These are phyloP conservation scores for Dendrolimus pini DNA, from an alignment of 2,888 invertebrate genomes.

Conservation along the genomic window DNA sequence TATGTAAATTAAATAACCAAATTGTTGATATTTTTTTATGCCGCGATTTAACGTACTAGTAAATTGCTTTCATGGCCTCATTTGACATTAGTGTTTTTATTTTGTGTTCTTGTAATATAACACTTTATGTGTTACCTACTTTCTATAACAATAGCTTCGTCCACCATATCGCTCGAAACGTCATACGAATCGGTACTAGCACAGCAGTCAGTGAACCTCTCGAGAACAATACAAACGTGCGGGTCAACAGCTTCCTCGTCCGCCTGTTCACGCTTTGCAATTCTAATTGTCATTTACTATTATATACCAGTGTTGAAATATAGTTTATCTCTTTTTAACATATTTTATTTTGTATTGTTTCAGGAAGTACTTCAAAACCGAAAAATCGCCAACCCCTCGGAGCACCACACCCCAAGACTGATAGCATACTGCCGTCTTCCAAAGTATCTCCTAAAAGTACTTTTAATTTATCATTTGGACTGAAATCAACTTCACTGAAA, in stretches of 20 bases:
- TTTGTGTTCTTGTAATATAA: constrained; percentile 17
- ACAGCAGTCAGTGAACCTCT: constrained; percentile 56
- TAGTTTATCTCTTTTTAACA: constrained; percentile 1
- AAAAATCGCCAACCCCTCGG: constrained; percentile 57
- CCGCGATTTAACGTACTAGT: no score
- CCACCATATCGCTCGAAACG: constrained; percentile 44
- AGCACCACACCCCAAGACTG: constrained; percentile 61
- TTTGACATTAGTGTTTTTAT: neutral
- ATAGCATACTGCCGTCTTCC: constrained; percentile 67
- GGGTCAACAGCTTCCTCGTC: constrained; percentile 54
- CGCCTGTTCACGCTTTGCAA: constrained; percentile 21
- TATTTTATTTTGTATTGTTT: constrained; percentile 39
- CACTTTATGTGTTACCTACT: constrained; percentile 28
- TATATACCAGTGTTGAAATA: neutral
- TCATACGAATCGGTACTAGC: constrained; percentile 42
- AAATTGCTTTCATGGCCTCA: no score
- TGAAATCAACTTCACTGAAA: constrained; percentile 48
- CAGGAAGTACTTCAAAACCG: constrained; percentile 56
- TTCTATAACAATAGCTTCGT: constrained; percentile 42
- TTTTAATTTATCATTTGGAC: constrained; percentile 53
- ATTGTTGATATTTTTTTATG: no score
- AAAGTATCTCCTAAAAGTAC: constrained; percentile 62
- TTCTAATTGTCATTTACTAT: constrained; percentile 9
- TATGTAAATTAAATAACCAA: no score
- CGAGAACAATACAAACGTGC: constrained; percentile 52